Conservation (phyloP, 2,797 vertebrate genomes). For the Vipera latastei region DNA sequence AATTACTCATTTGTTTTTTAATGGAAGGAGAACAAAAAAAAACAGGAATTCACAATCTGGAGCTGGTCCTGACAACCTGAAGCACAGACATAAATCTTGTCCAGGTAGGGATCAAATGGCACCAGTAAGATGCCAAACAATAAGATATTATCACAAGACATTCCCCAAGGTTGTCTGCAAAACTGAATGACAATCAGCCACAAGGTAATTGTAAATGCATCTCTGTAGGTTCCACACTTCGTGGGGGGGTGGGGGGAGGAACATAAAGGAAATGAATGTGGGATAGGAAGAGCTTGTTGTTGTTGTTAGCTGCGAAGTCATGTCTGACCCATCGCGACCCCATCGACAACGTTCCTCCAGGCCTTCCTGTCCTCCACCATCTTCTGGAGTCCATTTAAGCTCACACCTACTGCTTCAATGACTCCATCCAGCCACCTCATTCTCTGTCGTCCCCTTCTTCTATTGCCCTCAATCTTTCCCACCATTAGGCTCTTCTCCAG, state of each 20-base stretch:
- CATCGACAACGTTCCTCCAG: too few relatives aligned
- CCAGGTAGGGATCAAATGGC: neutral
- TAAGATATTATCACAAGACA: neutral
- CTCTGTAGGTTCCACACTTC: neutral
- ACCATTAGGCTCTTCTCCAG: too few relatives aligned
- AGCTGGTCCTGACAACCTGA: neutral
- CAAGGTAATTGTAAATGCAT: neutral
- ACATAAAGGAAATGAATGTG: neutral
- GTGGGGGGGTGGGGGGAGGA: neutral
- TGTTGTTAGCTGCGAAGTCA: too few relatives aligned
- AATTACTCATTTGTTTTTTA: neutral
- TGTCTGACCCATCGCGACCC: too few relatives aligned
- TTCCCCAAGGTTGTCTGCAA: neutral
- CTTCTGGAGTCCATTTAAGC: too few relatives aligned
- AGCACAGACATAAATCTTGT: neutral
- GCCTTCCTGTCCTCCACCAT: too few relatives aligned
- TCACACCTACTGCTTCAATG: too few relatives aligned
- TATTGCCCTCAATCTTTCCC: too few relatives aligned
- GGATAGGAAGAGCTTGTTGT: neutral
- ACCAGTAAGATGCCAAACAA: neutral
- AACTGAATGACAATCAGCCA: neutral
- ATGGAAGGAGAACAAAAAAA: neutral
- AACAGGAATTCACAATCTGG: neutral
- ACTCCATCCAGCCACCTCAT: too few relatives aligned
- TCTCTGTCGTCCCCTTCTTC: too few relatives aligned